phyloP scores from a whole-genome alignment of 2,797 vertebrate genomes.

The Leucoraja ocellata region DNA sequence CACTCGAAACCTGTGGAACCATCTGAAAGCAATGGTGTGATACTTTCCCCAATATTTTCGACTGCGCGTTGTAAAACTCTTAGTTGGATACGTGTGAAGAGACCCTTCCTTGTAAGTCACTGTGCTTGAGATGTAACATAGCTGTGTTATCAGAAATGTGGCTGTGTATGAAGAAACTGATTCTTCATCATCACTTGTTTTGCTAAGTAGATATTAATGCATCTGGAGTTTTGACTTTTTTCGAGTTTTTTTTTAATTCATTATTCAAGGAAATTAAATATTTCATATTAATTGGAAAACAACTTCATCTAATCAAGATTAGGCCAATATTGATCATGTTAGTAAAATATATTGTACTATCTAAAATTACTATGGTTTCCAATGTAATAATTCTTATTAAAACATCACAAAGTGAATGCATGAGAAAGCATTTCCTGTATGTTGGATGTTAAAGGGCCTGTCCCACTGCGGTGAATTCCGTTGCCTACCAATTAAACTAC shows the following conservation, averaged over 20 bases:
- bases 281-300: not conserved
- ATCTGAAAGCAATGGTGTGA: not conserved
- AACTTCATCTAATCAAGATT: not conserved
- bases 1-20: not conserved
- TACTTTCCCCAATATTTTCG: not conserved
- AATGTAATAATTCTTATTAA: no score
- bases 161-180: not conserved
- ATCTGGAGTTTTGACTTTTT: no score
- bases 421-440: no score
- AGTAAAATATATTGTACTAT: not conserved
- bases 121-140: not conserved
- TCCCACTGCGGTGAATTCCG: no score
- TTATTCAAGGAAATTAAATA: not conserved
- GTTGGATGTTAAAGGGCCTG: no score
- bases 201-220: no score
- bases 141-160: not conserved
- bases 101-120: not conserved
- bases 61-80: not conserved
- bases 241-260: not conserved
- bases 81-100: not conserved
- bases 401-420: no score
- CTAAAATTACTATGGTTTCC: not conserved
- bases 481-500: not conserved
- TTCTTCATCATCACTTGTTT: not conserved
- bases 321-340: not conserved